These are phyloP conservation scores for Asobara japonica DNA, from an alignment of 1,140 invertebrate species.

Conservation along the genomic window DNA sequence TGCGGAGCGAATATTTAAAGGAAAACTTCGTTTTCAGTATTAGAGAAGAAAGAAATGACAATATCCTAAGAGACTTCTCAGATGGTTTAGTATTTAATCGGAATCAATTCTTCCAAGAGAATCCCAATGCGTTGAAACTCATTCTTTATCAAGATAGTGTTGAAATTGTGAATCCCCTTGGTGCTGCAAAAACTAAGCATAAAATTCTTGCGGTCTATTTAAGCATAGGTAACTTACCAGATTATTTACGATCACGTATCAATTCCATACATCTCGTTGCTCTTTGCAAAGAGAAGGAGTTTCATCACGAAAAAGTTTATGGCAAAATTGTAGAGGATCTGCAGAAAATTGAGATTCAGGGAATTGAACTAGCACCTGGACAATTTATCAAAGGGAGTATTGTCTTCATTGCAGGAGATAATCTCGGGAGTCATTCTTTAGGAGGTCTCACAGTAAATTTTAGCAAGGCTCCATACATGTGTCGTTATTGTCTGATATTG, in stretches of 20 bases:
- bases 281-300: conserved; percentile 42
- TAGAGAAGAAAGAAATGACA: conserved; percentile 29
- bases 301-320: conserved; percentile 36
- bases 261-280: conserved; percentile 44
- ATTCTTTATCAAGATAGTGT: conserved; percentile 52
- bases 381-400: conserved; percentile 27
- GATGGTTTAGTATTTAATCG: conserved; percentile 40
- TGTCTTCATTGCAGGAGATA: conserved; percentile 40
- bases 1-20: conserved; percentile 34
- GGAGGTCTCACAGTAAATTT: conserved; percentile 45
- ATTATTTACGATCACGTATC: conserved; percentile 25
- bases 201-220: conserved; percentile 49
- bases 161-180: conserved; percentile 51
- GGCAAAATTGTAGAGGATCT: conserved; percentile 42
- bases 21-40: conserved; percentile 41
- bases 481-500: conserved; percentile 12
- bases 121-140: conserved; percentile 37
- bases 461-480: conserved; percentile 39
- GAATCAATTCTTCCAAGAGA: conserved; percentile 43
- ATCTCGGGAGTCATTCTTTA: conserved; percentile 41
- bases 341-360: conserved; percentile 37
- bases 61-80: conserved; percentile 40
- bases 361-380: conserved; percentile 25
- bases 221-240: conserved; percentile 39
- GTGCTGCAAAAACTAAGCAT: conserved; percentile 44